Percentiles rank a stretch among this genome's conserved stretches.
phyloP scores from a whole-genome alignment of 2,113 vertebrate species.

The Caloenas nicobarica region DNA sequence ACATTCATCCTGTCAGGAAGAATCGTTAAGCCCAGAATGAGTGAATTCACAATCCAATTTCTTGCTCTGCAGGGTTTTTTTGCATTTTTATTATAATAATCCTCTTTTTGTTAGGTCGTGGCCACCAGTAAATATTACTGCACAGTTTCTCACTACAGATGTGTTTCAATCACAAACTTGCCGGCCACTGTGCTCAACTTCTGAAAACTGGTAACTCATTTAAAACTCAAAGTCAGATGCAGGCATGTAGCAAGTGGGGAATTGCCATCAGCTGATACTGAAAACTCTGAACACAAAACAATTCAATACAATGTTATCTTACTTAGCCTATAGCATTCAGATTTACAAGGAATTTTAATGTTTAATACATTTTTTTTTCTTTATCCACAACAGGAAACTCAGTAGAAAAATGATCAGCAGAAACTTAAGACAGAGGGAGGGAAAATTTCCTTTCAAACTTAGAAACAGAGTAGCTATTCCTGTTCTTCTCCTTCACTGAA shows the following conservation, averaged over 20 bases:
- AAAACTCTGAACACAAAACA: background rate
- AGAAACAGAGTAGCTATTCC: background rate
- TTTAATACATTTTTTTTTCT: background rate
- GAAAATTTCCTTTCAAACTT: background rate
- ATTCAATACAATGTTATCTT: background rate
- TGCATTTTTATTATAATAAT: background rate
- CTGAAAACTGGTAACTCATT: background rate
- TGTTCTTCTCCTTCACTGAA: background rate
- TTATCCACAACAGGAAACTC: background rate
- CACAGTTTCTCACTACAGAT: background rate
- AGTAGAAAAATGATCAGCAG: background rate
- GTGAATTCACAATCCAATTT: background rate
- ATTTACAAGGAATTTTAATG: background rate
- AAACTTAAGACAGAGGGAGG: background rate
- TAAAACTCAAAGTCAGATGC: background rate
- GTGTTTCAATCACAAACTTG: background rate
- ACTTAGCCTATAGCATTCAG: background rate
- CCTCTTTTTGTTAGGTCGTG: background rate
- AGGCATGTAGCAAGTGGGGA: background rate
- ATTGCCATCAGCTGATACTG: background rate
- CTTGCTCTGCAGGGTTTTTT: background rate
- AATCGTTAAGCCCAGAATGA: background rate
- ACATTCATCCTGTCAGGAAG: background rate
- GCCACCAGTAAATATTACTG: background rate
- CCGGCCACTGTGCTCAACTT: background rate